Evolutionary conservation across 2,888 invertebrate genomes (phyloP), one percentile per base, ranked within the genome.

Genomic region (Caenorhabditis sp.): DNA sequence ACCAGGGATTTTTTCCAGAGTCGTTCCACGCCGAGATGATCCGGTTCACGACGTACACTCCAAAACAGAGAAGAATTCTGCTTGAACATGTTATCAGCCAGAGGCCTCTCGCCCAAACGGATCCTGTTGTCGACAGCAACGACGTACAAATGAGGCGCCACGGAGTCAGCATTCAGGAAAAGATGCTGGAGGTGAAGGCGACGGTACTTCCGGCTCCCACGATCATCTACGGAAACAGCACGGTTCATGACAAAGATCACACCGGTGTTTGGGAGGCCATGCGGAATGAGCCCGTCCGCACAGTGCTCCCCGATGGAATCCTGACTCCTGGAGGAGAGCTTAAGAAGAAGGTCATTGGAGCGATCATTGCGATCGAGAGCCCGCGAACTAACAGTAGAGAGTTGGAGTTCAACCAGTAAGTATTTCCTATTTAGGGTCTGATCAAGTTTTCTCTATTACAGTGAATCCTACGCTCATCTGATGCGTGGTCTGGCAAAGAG

Each of bases 191-290:
- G 2, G 35, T 46, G 15, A 53, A 59, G 3, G 77, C 66, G 6
- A 56, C 66, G 6, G 24, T 77, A 0, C 56, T 77, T 3, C 77
- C 77, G 9, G 15, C 37, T 2, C 78, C 73, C 1, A 63, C 68
- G 0, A 20, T 72, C 7, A 35, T 46, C n/a, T 73, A 68, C 20
- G 78, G 55, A 46, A 53, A 55, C 43, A 20, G 37, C 9, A 46
- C 7, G 6, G 32, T 65, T 43, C 5, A 11, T 1, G 59, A 68
- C 30, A 9, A 1, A 1, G 32, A 59, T 2, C 41, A 35, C 11
- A 7, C 24, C 5, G 68, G 59, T 41, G 41, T 52, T 11, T 68
- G 68, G 68, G 45, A 50, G 13, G 68, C 68, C 2, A 11, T 65
- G 9, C 41, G 32, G 7, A 1, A 58, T 22, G 35, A 52, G 9